phyloP scores from a whole-genome alignment of 2,888 invertebrate species.

The Mesorhabditis belari region DNA sequence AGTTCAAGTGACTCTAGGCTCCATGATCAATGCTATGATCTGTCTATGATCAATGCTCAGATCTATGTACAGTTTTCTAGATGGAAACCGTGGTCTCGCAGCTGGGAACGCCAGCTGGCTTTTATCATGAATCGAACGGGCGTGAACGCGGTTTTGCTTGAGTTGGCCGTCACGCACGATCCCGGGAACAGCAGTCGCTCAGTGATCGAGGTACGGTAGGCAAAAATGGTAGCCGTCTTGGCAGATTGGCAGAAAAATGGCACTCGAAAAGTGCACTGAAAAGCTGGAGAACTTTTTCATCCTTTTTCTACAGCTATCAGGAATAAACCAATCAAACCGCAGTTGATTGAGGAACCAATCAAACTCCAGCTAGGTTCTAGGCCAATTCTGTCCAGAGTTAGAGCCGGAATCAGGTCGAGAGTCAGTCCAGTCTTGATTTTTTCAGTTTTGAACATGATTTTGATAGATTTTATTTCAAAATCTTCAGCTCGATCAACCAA shows the following conservation, averaged over 20 bases:
- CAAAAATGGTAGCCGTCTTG: background rate
- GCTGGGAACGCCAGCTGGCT: constrained; percentile 44
- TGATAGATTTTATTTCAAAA: background rate
- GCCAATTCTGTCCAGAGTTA: too few relatives aligned
- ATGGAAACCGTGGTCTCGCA: constrained; percentile 39
- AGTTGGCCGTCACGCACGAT: constrained; percentile 47
- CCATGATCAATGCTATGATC: too few relatives aligned
- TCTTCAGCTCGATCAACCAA: constrained; percentile 44
- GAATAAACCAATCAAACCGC: background rate
- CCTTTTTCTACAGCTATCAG: background rate
- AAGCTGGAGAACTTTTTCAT: background rate
- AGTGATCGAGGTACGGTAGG: constrained; percentile 28
- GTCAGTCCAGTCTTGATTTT: too few relatives aligned
- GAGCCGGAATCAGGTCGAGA: too few relatives aligned
- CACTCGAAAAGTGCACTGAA: background rate
- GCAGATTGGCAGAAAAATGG: background rate
- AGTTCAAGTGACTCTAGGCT: too few relatives aligned
- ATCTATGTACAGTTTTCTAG: too few relatives aligned
- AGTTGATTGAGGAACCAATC: background rate
- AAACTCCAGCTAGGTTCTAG: too few relatives aligned
- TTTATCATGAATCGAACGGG: constrained; percentile 42
- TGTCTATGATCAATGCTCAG: too few relatives aligned
- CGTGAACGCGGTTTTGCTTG: constrained; percentile 46
- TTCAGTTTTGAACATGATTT: background rate
- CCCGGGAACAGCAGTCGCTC: constrained; percentile 42